These are phyloP conservation scores for Epirrita christyi DNA, from an alignment of 2,888 invertebrate species.

Conservation along the genomic window DNA sequence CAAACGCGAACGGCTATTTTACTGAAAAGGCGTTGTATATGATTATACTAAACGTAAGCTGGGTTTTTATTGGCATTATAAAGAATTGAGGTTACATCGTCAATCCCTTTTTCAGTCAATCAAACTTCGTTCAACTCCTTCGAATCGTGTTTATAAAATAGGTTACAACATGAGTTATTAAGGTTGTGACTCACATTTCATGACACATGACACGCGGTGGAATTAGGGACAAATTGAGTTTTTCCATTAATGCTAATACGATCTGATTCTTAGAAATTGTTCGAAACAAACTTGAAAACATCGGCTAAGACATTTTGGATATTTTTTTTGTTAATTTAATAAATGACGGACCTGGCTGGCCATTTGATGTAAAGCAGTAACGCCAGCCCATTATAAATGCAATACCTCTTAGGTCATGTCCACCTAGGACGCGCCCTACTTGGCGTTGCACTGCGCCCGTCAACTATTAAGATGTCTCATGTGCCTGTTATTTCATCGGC, in stretches of 20 bases:
- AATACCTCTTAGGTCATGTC: too few relatives aligned
- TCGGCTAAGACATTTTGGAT: too few relatives aligned
- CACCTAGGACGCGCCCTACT: too few relatives aligned
- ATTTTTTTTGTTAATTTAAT: too few relatives aligned
- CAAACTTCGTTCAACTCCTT: slow-evolving; percentile 33
- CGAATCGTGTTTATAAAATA: slow-evolving; percentile 37
- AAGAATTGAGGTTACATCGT: slow-evolving; percentile 26
- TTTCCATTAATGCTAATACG: not conserved
- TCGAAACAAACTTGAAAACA: too few relatives aligned
- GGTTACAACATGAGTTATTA: slow-evolving; percentile 41
- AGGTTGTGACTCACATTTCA: slow-evolving; percentile 36
- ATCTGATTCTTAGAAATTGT: too few relatives aligned
- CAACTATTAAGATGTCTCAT: too few relatives aligned
- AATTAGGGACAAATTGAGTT: slow-evolving; percentile 12
- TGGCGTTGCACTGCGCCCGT: too few relatives aligned
- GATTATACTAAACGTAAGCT: not conserved
- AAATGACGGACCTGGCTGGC: too few relatives aligned
- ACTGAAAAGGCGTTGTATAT: not conserved
- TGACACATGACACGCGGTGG: slow-evolving; percentile 16
- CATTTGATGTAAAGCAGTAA: too few relatives aligned
- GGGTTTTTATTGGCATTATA: not conserved
- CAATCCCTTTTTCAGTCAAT: slow-evolving; percentile 41
- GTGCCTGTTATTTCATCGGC: too few relatives aligned
- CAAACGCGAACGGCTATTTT: not conserved
- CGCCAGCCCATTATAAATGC: too few relatives aligned